phyloP scores from a whole-genome alignment of 2,797 vertebrate genomes.

The Eulemur albifrons region DNA sequence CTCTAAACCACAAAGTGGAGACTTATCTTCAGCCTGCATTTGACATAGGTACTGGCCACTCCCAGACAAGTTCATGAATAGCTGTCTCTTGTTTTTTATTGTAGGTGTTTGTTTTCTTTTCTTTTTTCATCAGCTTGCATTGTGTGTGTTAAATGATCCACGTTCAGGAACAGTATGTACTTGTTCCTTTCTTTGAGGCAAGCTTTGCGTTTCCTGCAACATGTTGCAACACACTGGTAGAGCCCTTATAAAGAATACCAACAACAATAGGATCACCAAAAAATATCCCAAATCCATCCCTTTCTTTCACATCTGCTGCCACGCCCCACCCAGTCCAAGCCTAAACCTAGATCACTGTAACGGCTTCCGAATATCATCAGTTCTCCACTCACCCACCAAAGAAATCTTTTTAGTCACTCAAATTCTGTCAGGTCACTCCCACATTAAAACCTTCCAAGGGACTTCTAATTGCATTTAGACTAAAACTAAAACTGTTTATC shows the following conservation, averaged over 20 bases:
- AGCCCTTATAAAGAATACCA: background rate
- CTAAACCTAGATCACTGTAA: background rate
- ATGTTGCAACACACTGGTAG: background rate
- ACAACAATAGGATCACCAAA: background rate
- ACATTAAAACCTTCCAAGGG: background rate
- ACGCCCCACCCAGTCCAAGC: background rate
- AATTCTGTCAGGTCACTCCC: background rate
- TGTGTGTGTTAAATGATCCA: background rate
- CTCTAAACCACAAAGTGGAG: background rate
- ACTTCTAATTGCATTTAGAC: background rate
- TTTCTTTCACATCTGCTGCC: background rate
- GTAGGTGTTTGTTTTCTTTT: background rate
- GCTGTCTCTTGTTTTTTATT: background rate
- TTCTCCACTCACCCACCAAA: background rate
- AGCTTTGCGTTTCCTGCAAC: background rate
- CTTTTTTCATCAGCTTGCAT: background rate
- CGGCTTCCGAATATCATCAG: background rate
- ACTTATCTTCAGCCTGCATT: background rate
- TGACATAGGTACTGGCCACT: background rate
- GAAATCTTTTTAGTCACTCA: background rate
- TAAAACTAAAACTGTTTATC: background rate
- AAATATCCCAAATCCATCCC: background rate
- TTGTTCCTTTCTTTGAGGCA: background rate
- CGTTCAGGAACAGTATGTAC: background rate
- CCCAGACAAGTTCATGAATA: background rate